Evolutionary conservation across 30 jellyfish, hydroid and myxozoan species (phyloP).

Genomic region (Euphysa ruthae): DNA sequence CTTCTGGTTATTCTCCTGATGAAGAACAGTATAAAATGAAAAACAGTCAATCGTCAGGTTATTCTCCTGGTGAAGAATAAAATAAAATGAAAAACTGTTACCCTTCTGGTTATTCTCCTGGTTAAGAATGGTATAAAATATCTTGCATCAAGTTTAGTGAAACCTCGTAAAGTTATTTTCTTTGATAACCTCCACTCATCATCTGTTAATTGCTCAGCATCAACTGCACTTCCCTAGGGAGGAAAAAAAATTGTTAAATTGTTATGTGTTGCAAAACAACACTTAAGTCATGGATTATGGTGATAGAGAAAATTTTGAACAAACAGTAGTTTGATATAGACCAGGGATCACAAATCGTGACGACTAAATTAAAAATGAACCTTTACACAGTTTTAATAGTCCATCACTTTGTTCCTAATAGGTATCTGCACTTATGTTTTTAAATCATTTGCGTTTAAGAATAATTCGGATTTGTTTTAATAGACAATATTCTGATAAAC

Average conservation of each 20-base stretch:
- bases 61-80: constrained; percentile 24
- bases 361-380: too few species aligned
- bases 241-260: background rate
- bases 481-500: too few species aligned
- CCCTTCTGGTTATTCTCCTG: constrained; percentile 85
- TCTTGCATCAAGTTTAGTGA: constrained; percentile 72
- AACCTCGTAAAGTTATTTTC: constrained; percentile 57
- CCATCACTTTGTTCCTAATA: too few species aligned
- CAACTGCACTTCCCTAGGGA: constrained; percentile 88
- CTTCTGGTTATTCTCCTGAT: constrained; percentile 80
- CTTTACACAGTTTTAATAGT: too few species aligned
- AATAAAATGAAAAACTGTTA: background rate
- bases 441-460: too few species aligned
- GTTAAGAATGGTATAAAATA: constrained; percentile 87
- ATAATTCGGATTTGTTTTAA: too few species aligned
- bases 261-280: background rate
- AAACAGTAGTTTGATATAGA: too few species aligned
- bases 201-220: constrained; percentile 88
- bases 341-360: too few species aligned
- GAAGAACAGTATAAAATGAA: constrained; percentile 78
- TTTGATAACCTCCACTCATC: constrained; percentile 75
- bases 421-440: too few species aligned
- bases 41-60: constrained; percentile 52
- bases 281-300: too few species aligned
- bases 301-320: too few species aligned